Evolutionary conservation across 2,797 vertebrate species (phyloP).

Genomic region (Xerus rutilus): DNA sequence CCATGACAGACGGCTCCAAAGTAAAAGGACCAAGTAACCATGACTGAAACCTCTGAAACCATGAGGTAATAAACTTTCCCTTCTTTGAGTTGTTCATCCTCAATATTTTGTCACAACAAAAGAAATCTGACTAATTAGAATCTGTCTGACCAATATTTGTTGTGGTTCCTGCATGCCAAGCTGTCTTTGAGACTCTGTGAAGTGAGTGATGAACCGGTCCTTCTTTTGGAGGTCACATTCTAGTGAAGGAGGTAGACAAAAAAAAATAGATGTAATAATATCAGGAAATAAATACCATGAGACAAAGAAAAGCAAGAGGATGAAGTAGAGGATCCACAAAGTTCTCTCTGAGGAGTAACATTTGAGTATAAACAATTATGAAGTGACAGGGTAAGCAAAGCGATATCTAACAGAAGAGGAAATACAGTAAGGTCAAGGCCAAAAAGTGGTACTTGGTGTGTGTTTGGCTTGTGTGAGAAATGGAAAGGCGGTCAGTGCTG

Average conservation of each 20-base stretch:
- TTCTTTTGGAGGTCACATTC: background rate
- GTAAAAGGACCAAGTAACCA: background rate
- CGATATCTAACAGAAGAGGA: background rate
- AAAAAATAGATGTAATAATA: background rate
- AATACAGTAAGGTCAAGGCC: rapidly evolving
- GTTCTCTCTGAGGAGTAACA: background rate
- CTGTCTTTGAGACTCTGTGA: background rate
- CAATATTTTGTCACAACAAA: background rate
- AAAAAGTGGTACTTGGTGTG: background rate
- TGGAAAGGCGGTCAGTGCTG: background rate
- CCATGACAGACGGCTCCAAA: background rate
- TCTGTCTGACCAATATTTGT: background rate
- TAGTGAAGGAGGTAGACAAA: background rate
- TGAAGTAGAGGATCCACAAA: background rate
- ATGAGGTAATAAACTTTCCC: background rate
- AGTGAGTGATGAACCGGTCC: background rate
- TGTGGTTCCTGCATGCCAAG: background rate
- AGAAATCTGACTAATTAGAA: background rate
- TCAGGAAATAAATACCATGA: background rate
- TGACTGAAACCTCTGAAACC: background rate
- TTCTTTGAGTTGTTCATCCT: background rate
- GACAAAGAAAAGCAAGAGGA: background rate
- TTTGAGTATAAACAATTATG: background rate
- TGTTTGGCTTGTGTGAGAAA: background rate
- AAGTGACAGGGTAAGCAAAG: background rate